Percentiles rank a stretch among this genome's conserved stretches.
Evolutionary conservation across 2,888 invertebrate species (phyloP).

Genomic region (Rhingia rostrata): DNA sequence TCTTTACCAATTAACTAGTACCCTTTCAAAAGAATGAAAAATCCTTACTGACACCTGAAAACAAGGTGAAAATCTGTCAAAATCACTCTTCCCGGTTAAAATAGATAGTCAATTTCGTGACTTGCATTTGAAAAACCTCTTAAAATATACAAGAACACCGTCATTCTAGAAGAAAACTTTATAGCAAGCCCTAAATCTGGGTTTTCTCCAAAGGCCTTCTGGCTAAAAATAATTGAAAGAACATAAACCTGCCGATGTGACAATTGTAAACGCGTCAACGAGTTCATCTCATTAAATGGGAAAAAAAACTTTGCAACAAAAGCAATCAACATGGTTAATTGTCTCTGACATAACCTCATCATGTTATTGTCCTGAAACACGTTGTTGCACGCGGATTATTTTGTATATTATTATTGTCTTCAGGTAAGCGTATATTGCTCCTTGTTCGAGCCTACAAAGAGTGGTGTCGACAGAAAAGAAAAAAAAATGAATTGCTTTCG

Average conservation of each 20-base stretch:
- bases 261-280: constrained; percentile 63
- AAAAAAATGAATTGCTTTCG: constrained; percentile 62
- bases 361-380: constrained; percentile 64
- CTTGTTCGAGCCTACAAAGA: constrained; percentile 19
- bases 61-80: too few relatives aligned
- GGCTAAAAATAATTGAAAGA: constrained; percentile 43
- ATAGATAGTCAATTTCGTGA: too few relatives aligned
- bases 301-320: constrained; percentile 59
- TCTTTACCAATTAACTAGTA: too few relatives aligned
- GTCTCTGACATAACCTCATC: constrained; percentile 60
- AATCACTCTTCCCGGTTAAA: too few relatives aligned
- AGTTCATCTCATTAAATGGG: constrained; percentile 49
- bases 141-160: neutral
- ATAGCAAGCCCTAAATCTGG: constrained; percentile 67
- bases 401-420: constrained; percentile 7
- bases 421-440: neutral
- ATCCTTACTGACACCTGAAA: too few relatives aligned
- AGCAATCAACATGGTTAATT: constrained; percentile 44
- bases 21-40: too few relatives aligned
- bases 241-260: constrained; percentile 56
- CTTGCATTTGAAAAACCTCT: too few relatives aligned
- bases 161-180: constrained; percentile 34
- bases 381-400: constrained; percentile 60
- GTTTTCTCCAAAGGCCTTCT: constrained; percentile 44
- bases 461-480: neutral